phyloP scores from a whole-genome alignment of 2,888 invertebrate genomes.

The Tipula unca region DNA sequence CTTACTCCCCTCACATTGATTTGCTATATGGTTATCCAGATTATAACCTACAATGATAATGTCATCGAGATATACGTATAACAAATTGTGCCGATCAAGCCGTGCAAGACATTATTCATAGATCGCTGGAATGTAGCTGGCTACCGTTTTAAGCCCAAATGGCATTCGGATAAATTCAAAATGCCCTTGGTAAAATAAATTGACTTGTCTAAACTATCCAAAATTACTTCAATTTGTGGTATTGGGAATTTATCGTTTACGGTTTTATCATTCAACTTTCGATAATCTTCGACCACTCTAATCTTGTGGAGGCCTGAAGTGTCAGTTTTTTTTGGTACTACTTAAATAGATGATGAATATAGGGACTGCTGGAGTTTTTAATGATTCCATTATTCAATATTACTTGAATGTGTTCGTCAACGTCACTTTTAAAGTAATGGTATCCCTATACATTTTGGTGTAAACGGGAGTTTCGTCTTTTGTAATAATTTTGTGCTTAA shows the following conservation, averaged over 20 bases:
- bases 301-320: not conserved
- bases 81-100: not conserved
- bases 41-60: not conserved
- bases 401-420: not conserved
- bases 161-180: not conserved
- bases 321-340: not conserved
- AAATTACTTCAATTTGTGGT: not conserved
- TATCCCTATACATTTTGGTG: not conserved
- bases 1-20: not conserved
- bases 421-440: not conserved
- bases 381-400: too few relatives aligned
- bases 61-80: not conserved
- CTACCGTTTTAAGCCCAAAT: not conserved
- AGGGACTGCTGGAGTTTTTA: not conserved
- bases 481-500: not conserved
- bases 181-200: not conserved
- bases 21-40: not conserved
- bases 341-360: not conserved
- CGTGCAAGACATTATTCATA: not conserved
- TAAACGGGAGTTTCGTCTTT: not conserved
- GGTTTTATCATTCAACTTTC: too few relatives aligned
- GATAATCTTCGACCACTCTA: too few relatives aligned
- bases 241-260: too few relatives aligned
- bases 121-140: not conserved
- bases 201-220: not conserved